Evolutionary conservation across 2,888 invertebrate species (phyloP).

Genomic region (Agrotis exclamationis): DNA sequence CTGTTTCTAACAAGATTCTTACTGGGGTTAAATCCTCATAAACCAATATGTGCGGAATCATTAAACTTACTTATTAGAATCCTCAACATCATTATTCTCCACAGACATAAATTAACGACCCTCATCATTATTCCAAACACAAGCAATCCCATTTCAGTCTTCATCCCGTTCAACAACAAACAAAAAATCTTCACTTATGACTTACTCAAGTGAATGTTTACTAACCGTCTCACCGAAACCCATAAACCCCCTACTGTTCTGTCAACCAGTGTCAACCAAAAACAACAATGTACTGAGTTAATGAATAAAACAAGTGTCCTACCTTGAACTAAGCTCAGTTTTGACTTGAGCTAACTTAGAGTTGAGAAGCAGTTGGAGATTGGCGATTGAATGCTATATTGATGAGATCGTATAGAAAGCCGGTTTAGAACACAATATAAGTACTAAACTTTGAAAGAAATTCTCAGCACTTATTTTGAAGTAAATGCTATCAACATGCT

Average conservation of each 20-base stretch:
- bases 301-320: slow-evolving; percentile 77
- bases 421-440: too few species aligned
- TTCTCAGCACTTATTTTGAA: too few species aligned
- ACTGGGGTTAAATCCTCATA: neutral
- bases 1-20: neutral
- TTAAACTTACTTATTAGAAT: neutral
- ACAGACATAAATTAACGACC: neutral
- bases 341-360: slow-evolving; percentile 64
- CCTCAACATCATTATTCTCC: neutral
- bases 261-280: slow-evolving; percentile 73
- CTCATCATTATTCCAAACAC: neutral
- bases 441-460: too few species aligned
- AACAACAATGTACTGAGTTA: slow-evolving; percentile 75
- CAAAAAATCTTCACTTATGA: slow-evolving; percentile 40
- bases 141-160: slow-evolving; percentile 13
- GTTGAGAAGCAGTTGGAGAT: slow-evolving; percentile 26
- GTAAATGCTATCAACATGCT: too few species aligned
- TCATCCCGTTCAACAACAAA: slow-evolving; percentile 8
- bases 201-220: slow-evolving; percentile 53
- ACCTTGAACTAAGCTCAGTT: slow-evolving; percentile 79
- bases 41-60: neutral
- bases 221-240: slow-evolving; percentile 43
- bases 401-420: neutral
- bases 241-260: slow-evolving; percentile 52
- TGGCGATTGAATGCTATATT: slow-evolving; percentile 8